Conservation (phyloP, 2,888 invertebrate species). For the Autographa pulchrina region DNA sequence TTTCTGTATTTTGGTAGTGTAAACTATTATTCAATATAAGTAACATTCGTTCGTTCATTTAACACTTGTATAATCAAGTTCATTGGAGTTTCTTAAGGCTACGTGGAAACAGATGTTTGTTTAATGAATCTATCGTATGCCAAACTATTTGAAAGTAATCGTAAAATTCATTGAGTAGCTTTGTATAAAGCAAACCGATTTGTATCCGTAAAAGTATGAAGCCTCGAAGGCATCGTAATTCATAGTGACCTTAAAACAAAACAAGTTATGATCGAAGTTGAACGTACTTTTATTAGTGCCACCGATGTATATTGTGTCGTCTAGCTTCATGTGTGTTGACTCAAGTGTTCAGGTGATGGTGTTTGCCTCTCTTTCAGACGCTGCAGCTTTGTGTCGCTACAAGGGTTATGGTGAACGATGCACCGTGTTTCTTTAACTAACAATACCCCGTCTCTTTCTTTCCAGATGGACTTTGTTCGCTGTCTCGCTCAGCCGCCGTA, state of each 20-base stretch:
- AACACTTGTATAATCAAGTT: background rate
- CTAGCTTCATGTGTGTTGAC: constrained; percentile 69
- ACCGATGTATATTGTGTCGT: constrained; percentile 69
- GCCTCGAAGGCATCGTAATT: constrained; percentile 12
- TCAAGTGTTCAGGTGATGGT: constrained; percentile 74
- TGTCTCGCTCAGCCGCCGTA: constrained; percentile 68
- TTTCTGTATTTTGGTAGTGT: background rate
- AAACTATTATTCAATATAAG: background rate
- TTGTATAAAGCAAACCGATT: background rate
- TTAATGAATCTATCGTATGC: background rate
- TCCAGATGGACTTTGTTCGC: constrained; percentile 78
- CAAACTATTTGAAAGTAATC: background rate
- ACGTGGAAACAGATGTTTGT: background rate
- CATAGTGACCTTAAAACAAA: constrained; percentile 32
- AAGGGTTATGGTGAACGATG: constrained; percentile 77
- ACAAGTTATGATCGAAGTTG: constrained; percentile 37
- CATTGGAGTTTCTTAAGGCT: background rate
- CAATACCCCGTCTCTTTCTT: constrained; percentile 85
- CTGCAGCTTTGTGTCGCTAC: constrained; percentile 79
- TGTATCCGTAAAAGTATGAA: constrained; percentile 14
- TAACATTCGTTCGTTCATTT: background rate
- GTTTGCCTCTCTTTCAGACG: constrained; percentile 75
- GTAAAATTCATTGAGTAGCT: background rate
- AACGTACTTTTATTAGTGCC: constrained; percentile 40
- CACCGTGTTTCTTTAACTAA: constrained; percentile 75